A percentile compares a stretch with the other conserved stretches of the same genome.
These are phyloP conservation scores for Sesamia inferens DNA, from an alignment of 2,888 invertebrate species.

Conservation along the genomic window DNA sequence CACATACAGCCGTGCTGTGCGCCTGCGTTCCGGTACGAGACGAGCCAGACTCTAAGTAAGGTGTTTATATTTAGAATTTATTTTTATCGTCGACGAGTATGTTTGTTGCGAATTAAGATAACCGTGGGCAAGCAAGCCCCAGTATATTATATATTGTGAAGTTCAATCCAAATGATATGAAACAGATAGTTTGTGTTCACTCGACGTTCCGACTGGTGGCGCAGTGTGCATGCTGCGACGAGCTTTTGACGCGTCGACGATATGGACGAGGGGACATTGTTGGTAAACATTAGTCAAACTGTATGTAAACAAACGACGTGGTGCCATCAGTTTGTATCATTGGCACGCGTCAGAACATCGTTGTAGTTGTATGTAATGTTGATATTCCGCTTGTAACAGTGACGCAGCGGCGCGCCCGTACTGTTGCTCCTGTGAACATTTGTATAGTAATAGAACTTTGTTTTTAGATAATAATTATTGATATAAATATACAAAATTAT, in stretches of 20 bases:
- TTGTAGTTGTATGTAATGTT: background rate
- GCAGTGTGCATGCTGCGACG: background rate
- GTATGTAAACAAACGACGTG: no score
- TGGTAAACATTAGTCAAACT: background rate
- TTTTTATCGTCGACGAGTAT: conserved; percentile 47
- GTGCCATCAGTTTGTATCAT: background rate
- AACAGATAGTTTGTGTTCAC: background rate
- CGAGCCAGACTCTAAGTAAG: conserved; percentile 7
- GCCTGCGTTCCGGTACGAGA: background rate
- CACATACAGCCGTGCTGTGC: background rate
- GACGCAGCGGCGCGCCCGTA: background rate
- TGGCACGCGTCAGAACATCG: background rate
- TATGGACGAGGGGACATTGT: no score
- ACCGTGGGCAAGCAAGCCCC: conserved; percentile 8
- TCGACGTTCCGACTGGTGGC: background rate
- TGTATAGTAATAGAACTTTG: conserved; percentile 76
- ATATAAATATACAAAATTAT: conserved; percentile 86
- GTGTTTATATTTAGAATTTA: conserved; percentile 52
- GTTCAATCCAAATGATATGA: conserved; percentile 22
- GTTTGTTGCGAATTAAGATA: conserved; percentile 49
- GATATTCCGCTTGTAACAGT: background rate
- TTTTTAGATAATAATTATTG: conserved; percentile 81
- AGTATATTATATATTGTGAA: conserved; percentile 22
- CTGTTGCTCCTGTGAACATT: conserved; percentile 56
- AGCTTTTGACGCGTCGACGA: background rate